Base-by-base conservation (phyloP, 2,888 invertebrate species). In the Diabrotica balteata region DNA sequence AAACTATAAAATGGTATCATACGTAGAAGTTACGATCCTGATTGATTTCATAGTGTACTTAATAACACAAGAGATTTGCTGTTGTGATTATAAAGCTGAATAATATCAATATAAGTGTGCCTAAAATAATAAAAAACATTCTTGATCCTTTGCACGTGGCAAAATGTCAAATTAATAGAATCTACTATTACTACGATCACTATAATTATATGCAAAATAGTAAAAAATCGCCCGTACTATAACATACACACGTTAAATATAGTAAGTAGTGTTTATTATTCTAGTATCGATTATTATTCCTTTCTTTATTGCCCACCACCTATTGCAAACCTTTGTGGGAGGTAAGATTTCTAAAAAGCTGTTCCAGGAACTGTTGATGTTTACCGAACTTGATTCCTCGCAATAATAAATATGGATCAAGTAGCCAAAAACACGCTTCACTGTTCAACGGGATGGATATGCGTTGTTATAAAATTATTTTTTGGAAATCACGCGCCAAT, bases 361-460 rank as follows among this genome's bases (percentile, higher is more conserved):
- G 60, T 71, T 71, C 71, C 63, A 42, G 58, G 71, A 71, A 71
- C 58, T 71, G 68, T 71, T 71, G 68, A 71, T 71, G 68, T 68
- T 68, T 71, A 71, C 66, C 22, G 43, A 63, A 53, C 63, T 55
- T 50, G 60, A 61, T 66, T 66, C 60, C 60, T 55, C 50, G 55
- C 66, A 61, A 54, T 50, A 60, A 66, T 66, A 60, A 66, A 66
- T 66, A 66, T 61, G 66, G 17, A 61, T 66, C 49, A 49, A 60
- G 43, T 60, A 60, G 47, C 22, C 44, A 59, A 63, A 50, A 59
- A 47, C 55, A 62, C 17, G 11, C 49, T 57, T 59, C 46, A 43
- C 43, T 42, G 53, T 54, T 49, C 43, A 22, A 5, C 32, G 22
- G 11, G 46, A 62, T 62, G 44, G 47, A 53, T 62, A 47, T 32